A percentile compares a stretch with the other conserved stretches of the same genome.
Conservation (phyloP, 2,113 vertebrate genomes). For the Hemichromis elongatus region DNA sequence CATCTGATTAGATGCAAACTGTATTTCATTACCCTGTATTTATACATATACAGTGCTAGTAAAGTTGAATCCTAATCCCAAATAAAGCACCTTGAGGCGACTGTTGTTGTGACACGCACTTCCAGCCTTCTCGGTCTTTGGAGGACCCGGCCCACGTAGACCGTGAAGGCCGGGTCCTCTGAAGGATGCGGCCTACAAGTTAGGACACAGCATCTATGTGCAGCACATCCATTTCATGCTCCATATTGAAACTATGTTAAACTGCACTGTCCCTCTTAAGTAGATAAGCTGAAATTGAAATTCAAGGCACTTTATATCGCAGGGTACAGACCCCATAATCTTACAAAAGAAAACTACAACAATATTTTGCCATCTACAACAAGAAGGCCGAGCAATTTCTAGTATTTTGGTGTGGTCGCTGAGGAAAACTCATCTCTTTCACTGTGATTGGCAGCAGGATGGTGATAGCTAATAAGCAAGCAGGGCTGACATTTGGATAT, state of each 20-base stretch:
- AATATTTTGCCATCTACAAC: background rate
- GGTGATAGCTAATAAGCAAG: conserved; percentile 68
- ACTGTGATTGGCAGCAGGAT: conserved; percentile 61
- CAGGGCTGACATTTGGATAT: conserved; percentile 73
- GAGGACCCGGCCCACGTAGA: too few relatives aligned
- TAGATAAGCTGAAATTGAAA: background rate
- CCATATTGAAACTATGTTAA: background rate
- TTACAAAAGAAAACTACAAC: background rate
- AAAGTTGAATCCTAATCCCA: too few relatives aligned
- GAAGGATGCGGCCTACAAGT: too few relatives aligned
- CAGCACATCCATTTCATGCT: background rate
- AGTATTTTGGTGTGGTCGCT: background rate
- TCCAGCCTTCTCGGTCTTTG: too few relatives aligned
- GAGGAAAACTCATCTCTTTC: conserved; percentile 36
- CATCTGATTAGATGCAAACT: too few relatives aligned
- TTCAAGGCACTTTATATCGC: background rate
- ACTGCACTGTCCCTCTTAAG: background rate
- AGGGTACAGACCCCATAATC: background rate
- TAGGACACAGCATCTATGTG: too few relatives aligned
- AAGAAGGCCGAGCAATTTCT: background rate
- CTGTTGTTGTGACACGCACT: too few relatives aligned
- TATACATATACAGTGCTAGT: too few relatives aligned
- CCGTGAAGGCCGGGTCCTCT: too few relatives aligned
- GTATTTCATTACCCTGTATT: too few relatives aligned
- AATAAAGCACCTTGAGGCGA: too few relatives aligned